phyloP scores from a whole-genome alignment of 2,888 invertebrate species.

The Cinara cedri region DNA sequence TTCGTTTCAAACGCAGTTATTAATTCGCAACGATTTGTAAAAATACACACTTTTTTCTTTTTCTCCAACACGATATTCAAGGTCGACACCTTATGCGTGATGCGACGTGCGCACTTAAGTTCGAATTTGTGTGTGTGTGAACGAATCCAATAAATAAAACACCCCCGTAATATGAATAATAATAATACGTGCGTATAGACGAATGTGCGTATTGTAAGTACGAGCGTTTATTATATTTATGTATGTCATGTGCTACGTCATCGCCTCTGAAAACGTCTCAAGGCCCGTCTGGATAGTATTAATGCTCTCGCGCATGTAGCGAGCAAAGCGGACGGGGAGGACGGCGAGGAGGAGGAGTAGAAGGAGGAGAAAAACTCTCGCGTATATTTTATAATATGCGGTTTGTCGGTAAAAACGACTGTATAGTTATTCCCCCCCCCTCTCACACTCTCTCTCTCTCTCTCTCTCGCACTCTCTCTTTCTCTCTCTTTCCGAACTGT shows the following conservation, averaged over 20 bases:
- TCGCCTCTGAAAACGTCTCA: constrained; percentile 42
- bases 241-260: constrained; percentile 44
- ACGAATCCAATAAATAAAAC: constrained; percentile 48
- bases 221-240: not conserved
- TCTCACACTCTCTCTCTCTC: not conserved
- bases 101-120: not conserved
- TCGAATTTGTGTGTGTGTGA: not conserved
- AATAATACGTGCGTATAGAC: constrained; percentile 7
- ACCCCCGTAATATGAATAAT: constrained; percentile 34
- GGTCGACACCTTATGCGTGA: not conserved
- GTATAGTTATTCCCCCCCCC: constrained; percentile 1
- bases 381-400: constrained; percentile 17
- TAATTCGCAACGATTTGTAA: constrained; percentile 24
- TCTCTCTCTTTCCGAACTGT: not conserved
- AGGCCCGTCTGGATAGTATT: constrained; percentile 34
- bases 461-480: not conserved
- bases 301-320: not conserved
- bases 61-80: constrained; percentile 31
- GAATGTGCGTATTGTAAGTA: too few relatives aligned
- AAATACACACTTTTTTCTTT: constrained; percentile 14
- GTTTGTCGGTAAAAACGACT: constrained; percentile 14
- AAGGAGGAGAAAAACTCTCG: not conserved
- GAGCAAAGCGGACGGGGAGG: too few relatives aligned
- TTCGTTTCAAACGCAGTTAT: too few relatives aligned
- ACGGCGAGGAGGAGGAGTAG: not conserved